phyloP scores from a whole-genome alignment of 2,797 vertebrate genomes.

The Hoplostethus atlanticus region DNA sequence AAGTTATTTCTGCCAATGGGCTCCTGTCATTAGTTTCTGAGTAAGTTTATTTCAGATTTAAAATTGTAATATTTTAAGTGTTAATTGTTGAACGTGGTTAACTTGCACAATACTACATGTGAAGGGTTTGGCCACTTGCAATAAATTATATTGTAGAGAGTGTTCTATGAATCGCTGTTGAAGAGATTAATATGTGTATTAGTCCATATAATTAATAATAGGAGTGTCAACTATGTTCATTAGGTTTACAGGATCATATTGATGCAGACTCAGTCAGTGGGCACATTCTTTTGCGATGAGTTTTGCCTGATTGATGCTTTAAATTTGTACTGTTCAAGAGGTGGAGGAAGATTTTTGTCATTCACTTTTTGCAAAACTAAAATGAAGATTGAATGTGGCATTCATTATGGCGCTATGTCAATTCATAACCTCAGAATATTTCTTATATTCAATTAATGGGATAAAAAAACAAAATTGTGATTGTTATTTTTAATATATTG shows the following conservation, averaged over 20 bases:
- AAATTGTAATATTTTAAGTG: background rate
- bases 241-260: background rate
- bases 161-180: conserved; percentile 28
- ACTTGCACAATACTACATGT: conserved; percentile 3
- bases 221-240: conserved; percentile 8
- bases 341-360: background rate
- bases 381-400: conserved; percentile 19
- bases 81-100: background rate
- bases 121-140: conserved; percentile 8
- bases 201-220: background rate
- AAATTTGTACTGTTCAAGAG: conserved; percentile 16
- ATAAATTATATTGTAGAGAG: background rate
- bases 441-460: conserved; percentile 17
- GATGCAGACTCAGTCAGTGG: conserved; percentile 2
- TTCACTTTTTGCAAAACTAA: conserved; percentile 16
- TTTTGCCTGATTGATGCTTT: background rate
- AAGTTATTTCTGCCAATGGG: too few species aligned
- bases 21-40: too few species aligned
- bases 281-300: background rate
- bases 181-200: background rate
- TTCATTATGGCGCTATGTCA: background rate
- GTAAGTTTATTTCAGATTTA: too few species aligned
- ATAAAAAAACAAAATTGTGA: conserved; percentile 25
- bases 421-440: conserved; percentile 23
- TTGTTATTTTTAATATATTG: conserved; percentile 31